A percentile compares a stretch with the other conserved stretches of the same genome.
Evolutionary conservation across 2,113 vertebrate genomes (phyloP).

Genomic region (Trichechus manatus): DNA sequence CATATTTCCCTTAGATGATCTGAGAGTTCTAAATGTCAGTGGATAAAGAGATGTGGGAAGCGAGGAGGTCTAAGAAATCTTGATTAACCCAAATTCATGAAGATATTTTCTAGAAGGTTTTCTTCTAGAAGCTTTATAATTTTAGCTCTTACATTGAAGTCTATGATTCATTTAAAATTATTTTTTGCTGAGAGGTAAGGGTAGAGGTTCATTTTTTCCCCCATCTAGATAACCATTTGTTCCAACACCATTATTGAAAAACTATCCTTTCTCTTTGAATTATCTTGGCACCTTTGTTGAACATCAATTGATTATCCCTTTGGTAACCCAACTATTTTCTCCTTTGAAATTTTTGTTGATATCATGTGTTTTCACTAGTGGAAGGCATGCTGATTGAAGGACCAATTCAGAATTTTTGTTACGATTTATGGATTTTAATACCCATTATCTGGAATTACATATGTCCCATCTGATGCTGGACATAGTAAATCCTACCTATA

Average conservation of each 20-base stretch:
- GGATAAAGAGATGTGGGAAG: background rate
- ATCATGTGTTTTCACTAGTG: too few relatives aligned
- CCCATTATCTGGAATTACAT: too few relatives aligned
- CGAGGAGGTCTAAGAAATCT: background rate
- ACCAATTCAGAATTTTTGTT: too few relatives aligned
- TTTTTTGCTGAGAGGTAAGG: slow-evolving; percentile 6
- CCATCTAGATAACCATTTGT: background rate
- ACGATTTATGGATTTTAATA: too few relatives aligned
- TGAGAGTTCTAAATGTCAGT: background rate
- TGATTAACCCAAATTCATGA: background rate
- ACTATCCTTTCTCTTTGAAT: background rate
- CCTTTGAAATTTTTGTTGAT: too few relatives aligned
- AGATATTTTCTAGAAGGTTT: background rate
- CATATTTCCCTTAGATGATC: background rate
- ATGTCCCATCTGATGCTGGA: too few relatives aligned
- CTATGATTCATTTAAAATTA: slow-evolving; percentile 14
- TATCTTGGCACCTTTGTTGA: too few relatives aligned
- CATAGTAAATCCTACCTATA: too few relatives aligned
- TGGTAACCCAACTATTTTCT: too few relatives aligned
- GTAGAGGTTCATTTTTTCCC: background rate
- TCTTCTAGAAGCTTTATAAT: background rate
- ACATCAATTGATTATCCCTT: too few relatives aligned
- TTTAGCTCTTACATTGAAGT: background rate
- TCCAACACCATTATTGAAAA: background rate
- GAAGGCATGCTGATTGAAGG: too few relatives aligned